These are phyloP conservation scores for Henicopernis longicauda DNA, from an alignment of 2,113 vertebrate species.

Conservation along the genomic window DNA sequence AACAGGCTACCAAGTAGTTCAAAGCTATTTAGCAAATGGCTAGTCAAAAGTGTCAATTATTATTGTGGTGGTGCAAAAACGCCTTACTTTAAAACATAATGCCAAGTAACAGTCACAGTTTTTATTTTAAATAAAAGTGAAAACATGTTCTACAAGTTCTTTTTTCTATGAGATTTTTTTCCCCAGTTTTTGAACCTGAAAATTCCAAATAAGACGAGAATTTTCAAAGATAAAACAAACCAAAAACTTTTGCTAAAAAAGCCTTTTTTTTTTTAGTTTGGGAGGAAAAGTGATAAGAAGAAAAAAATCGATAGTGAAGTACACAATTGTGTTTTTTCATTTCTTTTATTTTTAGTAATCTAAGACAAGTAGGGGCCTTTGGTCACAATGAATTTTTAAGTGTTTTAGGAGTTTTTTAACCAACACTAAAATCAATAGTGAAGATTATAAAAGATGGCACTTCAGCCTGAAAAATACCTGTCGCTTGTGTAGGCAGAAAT, in stretches of 20 bases:
- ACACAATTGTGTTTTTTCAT: rapidly evolving
- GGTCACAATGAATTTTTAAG: not conserved
- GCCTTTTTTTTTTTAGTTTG: not conserved
- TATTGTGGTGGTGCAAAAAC: not conserved
- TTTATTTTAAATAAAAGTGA: not conserved
- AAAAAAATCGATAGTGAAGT: not conserved
- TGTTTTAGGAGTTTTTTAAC: not conserved
- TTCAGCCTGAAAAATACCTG: not conserved
- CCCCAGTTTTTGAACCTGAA: not conserved
- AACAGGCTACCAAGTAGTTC: not conserved
- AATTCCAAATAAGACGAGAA: not conserved
- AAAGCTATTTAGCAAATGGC: not conserved
- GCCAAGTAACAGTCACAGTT: not conserved
- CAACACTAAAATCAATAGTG: not conserved
- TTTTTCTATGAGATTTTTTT: not conserved
- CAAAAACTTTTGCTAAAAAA: not conserved
- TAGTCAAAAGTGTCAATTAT: not conserved
- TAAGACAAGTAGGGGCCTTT: not conserved
- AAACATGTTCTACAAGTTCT: not conserved
- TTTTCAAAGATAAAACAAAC: not conserved
- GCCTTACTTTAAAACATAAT: not conserved
- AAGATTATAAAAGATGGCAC: not conserved
- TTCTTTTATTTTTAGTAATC: not conserved
- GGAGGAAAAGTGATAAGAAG: not conserved
- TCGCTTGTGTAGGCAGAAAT: not conserved